A percentile compares a stretch with the other conserved stretches of the same genome.
phyloP scores from a whole-genome alignment of 2,113 vertebrate genomes.

The Desmodus rotundus region DNA sequence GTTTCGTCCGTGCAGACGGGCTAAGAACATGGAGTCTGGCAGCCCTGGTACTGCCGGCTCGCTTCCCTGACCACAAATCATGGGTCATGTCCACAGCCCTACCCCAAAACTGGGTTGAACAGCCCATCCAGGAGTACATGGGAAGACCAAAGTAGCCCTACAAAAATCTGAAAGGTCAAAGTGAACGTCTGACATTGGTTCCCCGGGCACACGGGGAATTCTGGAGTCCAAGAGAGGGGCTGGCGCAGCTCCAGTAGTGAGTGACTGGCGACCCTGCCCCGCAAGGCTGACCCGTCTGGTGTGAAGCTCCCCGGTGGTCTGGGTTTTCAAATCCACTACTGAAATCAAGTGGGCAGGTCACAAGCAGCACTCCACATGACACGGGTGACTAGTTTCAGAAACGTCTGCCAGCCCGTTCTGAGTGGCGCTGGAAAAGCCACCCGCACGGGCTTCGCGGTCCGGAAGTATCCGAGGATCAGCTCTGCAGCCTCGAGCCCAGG shows the following conservation, averaged over 20 bases:
- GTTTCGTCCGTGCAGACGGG: neutral
- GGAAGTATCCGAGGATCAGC: neutral
- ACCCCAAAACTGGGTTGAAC: neutral
- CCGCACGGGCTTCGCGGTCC: neutral
- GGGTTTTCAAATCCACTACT: neutral
- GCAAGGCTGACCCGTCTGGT: neutral
- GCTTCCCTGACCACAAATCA: too few relatives aligned
- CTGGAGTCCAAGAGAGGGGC: neutral
- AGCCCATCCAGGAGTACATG: neutral
- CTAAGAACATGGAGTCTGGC: neutral
- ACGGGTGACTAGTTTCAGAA: neutral
- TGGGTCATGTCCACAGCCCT: neutral
- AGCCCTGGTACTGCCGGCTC: neutral
- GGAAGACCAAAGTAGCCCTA: neutral
- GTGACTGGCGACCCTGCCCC: neutral
- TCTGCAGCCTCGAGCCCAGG: neutral
- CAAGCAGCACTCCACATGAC: neutral
- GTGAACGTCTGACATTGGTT: neutral
- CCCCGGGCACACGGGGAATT: neutral
- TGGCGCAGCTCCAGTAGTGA: neutral
- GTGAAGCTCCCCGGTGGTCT: neutral
- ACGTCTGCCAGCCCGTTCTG: neutral
- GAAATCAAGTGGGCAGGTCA: neutral
- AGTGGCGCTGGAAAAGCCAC: neutral
- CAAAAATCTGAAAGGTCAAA: neutral